Conservation (phyloP, 2,113 vertebrate genomes). For the Holacanthus passer region DNA sequence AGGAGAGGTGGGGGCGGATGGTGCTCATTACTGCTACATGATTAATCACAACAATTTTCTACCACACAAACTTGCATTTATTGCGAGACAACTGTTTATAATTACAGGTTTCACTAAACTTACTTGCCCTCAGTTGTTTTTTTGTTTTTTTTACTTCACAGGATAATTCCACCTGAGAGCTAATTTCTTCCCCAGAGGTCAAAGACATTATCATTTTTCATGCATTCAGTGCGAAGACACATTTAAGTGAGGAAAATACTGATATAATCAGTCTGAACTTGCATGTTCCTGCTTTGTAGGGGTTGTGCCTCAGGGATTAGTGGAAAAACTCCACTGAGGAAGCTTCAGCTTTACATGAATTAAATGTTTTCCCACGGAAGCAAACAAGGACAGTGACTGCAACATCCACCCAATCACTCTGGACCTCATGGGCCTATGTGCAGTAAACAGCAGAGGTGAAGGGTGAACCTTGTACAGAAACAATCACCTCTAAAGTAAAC, state of each 20-base stretch:
- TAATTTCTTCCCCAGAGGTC: slow-evolving; percentile 52
- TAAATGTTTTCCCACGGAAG: slow-evolving; percentile 30
- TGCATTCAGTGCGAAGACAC: slow-evolving; percentile 34
- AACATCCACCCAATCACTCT: not conserved
- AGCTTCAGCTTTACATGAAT: slow-evolving; percentile 11
- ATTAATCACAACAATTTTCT: slow-evolving; percentile 46
- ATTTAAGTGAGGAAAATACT: slow-evolving; percentile 60
- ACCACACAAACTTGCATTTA: slow-evolving; percentile 13
- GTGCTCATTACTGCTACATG: slow-evolving; percentile 52
- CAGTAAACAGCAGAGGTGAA: slow-evolving; percentile 5
- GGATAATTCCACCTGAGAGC: slow-evolving; percentile 32
- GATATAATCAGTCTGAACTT: slow-evolving; percentile 66
- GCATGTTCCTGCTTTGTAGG: slow-evolving; percentile 66
- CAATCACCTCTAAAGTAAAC: not conserved
- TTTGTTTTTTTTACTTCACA: slow-evolving; percentile 9
- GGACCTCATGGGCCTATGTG: not conserved
- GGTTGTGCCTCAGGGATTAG: slow-evolving; percentile 50
- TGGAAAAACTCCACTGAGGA: slow-evolving; percentile 13
- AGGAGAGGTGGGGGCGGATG: slow-evolving; percentile 41
- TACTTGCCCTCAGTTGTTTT: not conserved
- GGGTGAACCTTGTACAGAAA: not conserved
- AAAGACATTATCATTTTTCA: slow-evolving; percentile 58
- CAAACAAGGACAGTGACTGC: slow-evolving; percentile 6
- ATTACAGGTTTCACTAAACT: slow-evolving; percentile 19
- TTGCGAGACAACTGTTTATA: slow-evolving; percentile 10